Conservation (phyloP, 92 coral and sea anemone genomes). For the Siderastrea siderea region DNA sequence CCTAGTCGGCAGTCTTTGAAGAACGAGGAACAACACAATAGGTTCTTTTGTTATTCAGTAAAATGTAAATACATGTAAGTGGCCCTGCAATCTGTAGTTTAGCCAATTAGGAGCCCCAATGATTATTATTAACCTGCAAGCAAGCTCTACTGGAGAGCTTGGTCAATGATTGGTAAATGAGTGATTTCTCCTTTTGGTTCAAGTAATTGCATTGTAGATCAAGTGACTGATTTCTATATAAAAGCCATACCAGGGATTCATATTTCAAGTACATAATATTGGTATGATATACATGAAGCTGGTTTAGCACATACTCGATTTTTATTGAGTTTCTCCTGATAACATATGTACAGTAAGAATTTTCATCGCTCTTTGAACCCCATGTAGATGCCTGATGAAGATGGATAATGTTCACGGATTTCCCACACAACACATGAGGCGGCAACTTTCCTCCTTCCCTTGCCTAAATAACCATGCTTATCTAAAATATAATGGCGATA, state of each 20-base stretch:
- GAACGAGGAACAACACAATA: too few relatives aligned
- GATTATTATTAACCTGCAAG: neutral
- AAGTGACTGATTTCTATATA: neutral
- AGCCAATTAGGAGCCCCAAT: too few relatives aligned
- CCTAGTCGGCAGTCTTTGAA: too few relatives aligned
- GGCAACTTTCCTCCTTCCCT: constrained; percentile 36
- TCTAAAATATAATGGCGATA: constrained; percentile 57
- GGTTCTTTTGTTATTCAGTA: too few relatives aligned
- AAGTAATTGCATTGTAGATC: too few relatives aligned
- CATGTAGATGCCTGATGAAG: constrained; percentile 52
- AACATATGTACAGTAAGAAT: constrained; percentile 18
- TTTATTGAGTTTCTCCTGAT: neutral
- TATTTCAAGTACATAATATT: constrained; percentile 5
- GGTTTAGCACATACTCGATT: constrained; percentile 11
- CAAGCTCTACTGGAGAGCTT: neutral
- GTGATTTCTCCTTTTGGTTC: too few relatives aligned
- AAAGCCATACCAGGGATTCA: constrained; percentile 1
- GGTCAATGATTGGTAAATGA: too few relatives aligned
- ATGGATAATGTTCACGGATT: constrained; percentile 22
- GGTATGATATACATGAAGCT: neutral
- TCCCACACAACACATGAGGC: constrained; percentile 28
- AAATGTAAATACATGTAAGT: too few relatives aligned
- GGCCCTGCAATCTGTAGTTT: too few relatives aligned
- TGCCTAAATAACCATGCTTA: constrained; percentile 48
- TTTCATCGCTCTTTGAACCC: constrained; percentile 36